Conservation (phyloP, 2,888 invertebrate species). For the Crioceris asparagi region DNA sequence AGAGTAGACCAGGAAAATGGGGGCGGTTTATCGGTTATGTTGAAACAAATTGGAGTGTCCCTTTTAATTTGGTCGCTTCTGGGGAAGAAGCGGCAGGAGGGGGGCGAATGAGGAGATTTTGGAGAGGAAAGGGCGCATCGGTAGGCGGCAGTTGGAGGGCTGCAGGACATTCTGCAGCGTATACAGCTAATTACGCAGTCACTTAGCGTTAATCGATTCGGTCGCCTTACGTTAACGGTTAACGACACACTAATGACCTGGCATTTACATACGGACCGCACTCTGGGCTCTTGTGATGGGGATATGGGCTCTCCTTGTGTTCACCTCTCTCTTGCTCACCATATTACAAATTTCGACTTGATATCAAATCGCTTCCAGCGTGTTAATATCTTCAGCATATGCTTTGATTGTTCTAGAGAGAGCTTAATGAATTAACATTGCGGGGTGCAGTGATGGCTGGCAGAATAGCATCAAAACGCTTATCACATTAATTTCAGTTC, state of each 20-base stretch:
- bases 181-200: constrained; percentile 43
- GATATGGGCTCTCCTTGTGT: no score
- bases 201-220: constrained; percentile 43
- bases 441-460: no score
- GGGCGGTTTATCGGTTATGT: constrained; percentile 13
- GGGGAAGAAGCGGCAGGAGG: constrained; percentile 6
- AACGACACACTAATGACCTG: constrained; percentile 42
- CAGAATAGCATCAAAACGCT: no score
- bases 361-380: no score
- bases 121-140: constrained; percentile 9
- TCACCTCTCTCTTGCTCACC: no score
- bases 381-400: no score
- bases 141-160: constrained; percentile 13
- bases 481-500: no score
- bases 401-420: no score
- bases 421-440: no score
- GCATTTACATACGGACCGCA: constrained; percentile 39
- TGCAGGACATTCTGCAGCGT: constrained; percentile 24
- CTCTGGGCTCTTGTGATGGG: no score
- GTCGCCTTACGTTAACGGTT: constrained; percentile 42
- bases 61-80: constrained; percentile 30
- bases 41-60: constrained; percentile 25
- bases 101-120: constrained; percentile 8
- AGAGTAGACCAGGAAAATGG: constrained; percentile 11
- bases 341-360: no score